Percentiles rank a stretch among this genome's conserved stretches.
Evolutionary conservation across 2,113 vertebrate species (phyloP).

Genomic region (Centropristis striata): DNA sequence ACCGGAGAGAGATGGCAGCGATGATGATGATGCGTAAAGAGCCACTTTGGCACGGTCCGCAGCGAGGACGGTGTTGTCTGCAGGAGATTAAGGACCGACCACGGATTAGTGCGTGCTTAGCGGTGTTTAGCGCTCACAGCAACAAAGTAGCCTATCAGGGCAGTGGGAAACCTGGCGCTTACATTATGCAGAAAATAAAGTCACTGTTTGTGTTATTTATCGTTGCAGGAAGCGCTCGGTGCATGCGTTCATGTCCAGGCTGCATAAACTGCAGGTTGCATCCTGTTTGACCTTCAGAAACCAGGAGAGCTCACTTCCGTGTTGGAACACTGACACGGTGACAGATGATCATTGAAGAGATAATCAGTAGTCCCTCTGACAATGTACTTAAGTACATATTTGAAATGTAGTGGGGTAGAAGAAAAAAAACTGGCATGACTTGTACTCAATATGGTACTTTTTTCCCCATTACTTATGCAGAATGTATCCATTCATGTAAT

Average conservation of each 20-base stretch:
- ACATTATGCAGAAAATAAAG: not conserved
- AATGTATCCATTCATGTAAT: no score
- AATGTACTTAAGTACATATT: not conserved
- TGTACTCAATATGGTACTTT: no score
- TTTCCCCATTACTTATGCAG: no score
- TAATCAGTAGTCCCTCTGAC: not conserved
- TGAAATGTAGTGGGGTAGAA: no score
- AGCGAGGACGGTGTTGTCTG: slow-evolving; percentile 39
- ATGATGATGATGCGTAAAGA: slow-evolving; percentile 34
- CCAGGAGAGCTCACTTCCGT: not conserved
- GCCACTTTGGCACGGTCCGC: slow-evolving; percentile 52
- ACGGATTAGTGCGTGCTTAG: slow-evolving; percentile 74
- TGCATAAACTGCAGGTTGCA: not conserved
- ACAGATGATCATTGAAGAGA: not conserved
- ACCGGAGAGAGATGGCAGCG: slow-evolving; percentile 1
- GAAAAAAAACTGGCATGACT: no score
- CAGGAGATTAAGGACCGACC: slow-evolving; percentile 73
- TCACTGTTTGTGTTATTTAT: not conserved
- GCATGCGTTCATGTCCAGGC: not conserved
- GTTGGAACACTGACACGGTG: not conserved
- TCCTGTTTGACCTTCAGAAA: slow-evolving; percentile 40
- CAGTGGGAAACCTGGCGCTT: not conserved
- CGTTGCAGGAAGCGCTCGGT: not conserved
- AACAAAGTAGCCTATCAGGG: slow-evolving; percentile 68
- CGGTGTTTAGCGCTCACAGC: slow-evolving; percentile 61